Percentiles rank a stretch among this genome's conserved stretches.
Evolutionary conservation across 2,888 invertebrate genomes (phyloP).

Genomic region (Parelbella ahira): DNA sequence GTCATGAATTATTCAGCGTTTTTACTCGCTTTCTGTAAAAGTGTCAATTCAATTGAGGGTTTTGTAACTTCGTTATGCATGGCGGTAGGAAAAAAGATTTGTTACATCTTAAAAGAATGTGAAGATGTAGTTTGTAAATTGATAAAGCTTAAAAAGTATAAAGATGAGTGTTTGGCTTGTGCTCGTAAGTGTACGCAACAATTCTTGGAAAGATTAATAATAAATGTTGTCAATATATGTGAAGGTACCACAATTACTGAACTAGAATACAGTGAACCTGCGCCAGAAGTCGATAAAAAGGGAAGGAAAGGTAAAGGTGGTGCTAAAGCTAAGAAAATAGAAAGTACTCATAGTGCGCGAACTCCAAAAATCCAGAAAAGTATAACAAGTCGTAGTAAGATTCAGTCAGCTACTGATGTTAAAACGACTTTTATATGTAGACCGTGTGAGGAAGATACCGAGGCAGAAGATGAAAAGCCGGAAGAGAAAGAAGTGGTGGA

Average conservation of each 20-base stretch:
- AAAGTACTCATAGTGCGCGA: slow-evolving; percentile 51
- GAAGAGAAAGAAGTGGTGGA: slow-evolving; percentile 43
- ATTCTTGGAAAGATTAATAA: slow-evolving; percentile 52
- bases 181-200: slow-evolving; percentile 53
- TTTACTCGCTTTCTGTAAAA: slow-evolving; percentile 83
- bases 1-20: slow-evolving; percentile 82
- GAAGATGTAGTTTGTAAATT: slow-evolving; percentile 64
- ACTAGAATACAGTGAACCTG: slow-evolving; percentile 46
- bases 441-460: slow-evolving; percentile 51
- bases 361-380: slow-evolving; percentile 42
- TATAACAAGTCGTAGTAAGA: slow-evolving; percentile 37
- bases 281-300: slow-evolving; percentile 45
- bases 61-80: slow-evolving; percentile 80
- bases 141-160: slow-evolving; percentile 57
- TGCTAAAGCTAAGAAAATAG: slow-evolving; percentile 43
- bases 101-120: slow-evolving; percentile 69
- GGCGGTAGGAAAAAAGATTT: slow-evolving; percentile 75
- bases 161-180: slow-evolving; percentile 57
- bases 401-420: slow-evolving; percentile 49
- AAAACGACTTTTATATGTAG: slow-evolving; percentile 56
- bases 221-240: slow-evolving; percentile 52
- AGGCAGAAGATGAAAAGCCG: slow-evolving; percentile 42
- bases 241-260: slow-evolving; percentile 60
- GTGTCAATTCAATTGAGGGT: slow-evolving; percentile 72
- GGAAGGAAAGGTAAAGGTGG: slow-evolving; percentile 46